Percentiles rank a stretch among this genome's conserved stretches.
Evolutionary conservation across 2,113 vertebrate species (phyloP).

Genomic region (Lophotis ruficrista): DNA sequence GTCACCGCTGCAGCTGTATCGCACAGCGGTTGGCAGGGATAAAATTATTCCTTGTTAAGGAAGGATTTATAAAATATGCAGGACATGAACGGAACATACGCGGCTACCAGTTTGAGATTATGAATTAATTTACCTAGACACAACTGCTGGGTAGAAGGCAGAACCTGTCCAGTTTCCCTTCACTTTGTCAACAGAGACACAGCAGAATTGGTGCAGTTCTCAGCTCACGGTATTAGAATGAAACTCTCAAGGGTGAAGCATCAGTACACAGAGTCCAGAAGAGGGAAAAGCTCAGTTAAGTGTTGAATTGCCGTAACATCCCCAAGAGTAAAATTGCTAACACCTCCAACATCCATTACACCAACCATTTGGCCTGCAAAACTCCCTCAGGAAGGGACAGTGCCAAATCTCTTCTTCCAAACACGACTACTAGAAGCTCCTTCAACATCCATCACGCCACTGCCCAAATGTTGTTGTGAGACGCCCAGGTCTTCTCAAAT

Average conservation of each 20-base stretch:
- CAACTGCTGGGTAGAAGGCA: neutral
- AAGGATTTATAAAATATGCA: constrained; percentile 54
- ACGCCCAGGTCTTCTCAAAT: neutral
- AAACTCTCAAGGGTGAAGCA: neutral
- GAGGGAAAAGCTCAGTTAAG: neutral
- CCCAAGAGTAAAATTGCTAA: neutral
- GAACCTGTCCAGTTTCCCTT: neutral
- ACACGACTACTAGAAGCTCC: neutral
- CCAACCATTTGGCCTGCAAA: neutral
- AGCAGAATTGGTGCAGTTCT: neutral
- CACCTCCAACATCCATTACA: neutral
- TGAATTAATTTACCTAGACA: neutral
- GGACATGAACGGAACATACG: neutral
- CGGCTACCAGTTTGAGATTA: neutral
- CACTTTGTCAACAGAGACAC: accelerated
- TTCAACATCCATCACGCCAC: neutral
- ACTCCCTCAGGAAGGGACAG: neutral
- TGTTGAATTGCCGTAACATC: neutral
- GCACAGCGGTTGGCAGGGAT: neutral
- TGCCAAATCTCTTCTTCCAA: neutral
- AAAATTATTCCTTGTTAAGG: constrained; percentile 28
- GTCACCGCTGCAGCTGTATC: constrained; percentile 26
- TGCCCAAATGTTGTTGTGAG: neutral
- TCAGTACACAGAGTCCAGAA: neutral
- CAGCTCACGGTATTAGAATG: accelerated